phyloP scores from a whole-genome alignment of 2,888 invertebrate species.

The Pimpla rufipes region DNA sequence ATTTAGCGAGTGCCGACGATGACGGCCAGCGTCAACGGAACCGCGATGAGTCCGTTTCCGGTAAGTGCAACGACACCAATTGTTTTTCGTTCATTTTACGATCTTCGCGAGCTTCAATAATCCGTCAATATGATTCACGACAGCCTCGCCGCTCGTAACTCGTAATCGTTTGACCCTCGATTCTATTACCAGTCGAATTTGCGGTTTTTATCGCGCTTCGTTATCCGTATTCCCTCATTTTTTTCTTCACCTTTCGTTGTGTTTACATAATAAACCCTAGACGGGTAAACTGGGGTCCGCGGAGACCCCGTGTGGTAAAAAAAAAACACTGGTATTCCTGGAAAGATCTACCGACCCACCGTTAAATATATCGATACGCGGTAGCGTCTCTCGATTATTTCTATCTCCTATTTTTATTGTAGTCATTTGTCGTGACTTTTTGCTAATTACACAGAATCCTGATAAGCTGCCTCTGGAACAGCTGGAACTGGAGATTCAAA shows the following conservation, averaged over 20 bases:
- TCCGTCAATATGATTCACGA: no score
- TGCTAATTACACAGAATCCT: constrained; percentile 77
- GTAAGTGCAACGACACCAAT: constrained; percentile 24
- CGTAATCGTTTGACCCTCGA: neutral
- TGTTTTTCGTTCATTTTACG: neutral
- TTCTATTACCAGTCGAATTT: neutral
- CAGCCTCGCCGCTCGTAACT: no score
- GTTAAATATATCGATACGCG: no score
- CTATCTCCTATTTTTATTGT: neutral
- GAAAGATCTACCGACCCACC: no score
- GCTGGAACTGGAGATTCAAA: constrained; percentile 84
- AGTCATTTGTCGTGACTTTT: neutral
- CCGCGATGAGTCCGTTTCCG: constrained; percentile 20
- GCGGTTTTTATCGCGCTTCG: no score
- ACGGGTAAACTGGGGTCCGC: no score
- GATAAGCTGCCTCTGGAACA: constrained; percentile 82
- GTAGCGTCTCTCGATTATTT: no score
- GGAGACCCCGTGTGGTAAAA: neutral
- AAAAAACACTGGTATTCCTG: neutral
- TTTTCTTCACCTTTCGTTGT: neutral
- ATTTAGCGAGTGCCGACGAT: constrained; percentile 8
- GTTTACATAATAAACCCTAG: neutral
- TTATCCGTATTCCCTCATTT: no score
- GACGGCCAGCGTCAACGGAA: constrained; percentile 37
- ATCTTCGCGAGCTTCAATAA: neutral